A percentile compares a stretch with the other conserved stretches of the same genome.
Evolutionary conservation across 2,113 vertebrate genomes (phyloP).

Genomic region (Eulacestoma nigropectus): DNA sequence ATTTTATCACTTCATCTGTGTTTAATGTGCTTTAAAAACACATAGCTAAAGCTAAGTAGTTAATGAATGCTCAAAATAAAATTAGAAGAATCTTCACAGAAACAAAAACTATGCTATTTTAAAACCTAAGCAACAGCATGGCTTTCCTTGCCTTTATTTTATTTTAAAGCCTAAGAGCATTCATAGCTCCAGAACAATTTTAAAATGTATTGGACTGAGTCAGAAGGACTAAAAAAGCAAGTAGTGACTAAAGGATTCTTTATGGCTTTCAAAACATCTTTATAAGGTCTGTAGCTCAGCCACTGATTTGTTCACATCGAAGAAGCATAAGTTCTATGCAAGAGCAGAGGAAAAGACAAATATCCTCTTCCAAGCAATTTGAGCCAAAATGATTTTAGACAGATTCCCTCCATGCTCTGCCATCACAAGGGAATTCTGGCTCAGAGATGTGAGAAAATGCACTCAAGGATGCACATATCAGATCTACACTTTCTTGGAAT

Average conservation of each 20-base stretch:
- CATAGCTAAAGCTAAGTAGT: not conserved
- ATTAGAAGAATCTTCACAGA: not conserved
- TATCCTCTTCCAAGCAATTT: not conserved
- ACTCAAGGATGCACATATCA: not conserved
- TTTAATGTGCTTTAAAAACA: not conserved
- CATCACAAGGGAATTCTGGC: not conserved
- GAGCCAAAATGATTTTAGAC: not conserved
- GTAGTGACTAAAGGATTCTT: not conserved
- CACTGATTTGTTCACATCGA: not conserved
- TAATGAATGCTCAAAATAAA: not conserved
- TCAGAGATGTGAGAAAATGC: not conserved
- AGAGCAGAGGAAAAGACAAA: not conserved
- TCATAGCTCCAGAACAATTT: conserved; percentile 1
- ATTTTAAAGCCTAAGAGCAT: not conserved
- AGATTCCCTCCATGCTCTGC: not conserved
- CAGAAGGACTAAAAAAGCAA: not conserved
- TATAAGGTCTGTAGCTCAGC: not conserved
- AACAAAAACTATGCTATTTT: not conserved
- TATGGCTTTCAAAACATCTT: not conserved
- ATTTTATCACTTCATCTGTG: not conserved
- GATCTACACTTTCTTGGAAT: not conserved
- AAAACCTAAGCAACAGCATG: not conserved
- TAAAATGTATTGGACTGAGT: not conserved
- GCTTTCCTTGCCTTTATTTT: not conserved
- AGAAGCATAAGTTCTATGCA: not conserved